Conservation (phyloP, 2,797 vertebrate genomes). For the Hemibagrus guttatus region DNA sequence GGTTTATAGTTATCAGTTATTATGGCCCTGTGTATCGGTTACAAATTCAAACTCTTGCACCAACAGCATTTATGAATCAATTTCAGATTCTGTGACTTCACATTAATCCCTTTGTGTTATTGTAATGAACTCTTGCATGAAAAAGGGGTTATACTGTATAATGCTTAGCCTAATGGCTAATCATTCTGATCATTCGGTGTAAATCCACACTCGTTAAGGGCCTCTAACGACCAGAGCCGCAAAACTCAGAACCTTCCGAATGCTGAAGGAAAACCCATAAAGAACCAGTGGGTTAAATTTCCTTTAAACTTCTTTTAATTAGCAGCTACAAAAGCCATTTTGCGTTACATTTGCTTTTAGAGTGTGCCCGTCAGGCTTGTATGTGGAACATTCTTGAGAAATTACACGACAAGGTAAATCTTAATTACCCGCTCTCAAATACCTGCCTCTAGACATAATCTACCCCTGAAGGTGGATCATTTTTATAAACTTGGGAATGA, state of each 20-base stretch:
- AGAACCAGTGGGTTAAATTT: background rate
- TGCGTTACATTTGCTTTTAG: constrained; percentile 26
- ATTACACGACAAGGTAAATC: constrained; percentile 23
- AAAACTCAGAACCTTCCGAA: background rate
- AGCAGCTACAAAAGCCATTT: constrained; percentile 26
- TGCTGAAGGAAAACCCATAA: background rate
- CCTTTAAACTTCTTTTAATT: constrained; percentile 17
- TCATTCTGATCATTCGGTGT: background rate
- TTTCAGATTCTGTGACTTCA: background rate
- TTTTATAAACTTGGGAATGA: constrained; percentile 40
- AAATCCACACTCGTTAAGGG: background rate
- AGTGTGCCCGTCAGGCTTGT: constrained; percentile 22
- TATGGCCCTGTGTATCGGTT: background rate
- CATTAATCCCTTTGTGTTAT: background rate
- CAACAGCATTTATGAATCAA: background rate
- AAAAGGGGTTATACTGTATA: background rate
- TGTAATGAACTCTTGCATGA: background rate
- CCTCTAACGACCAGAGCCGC: background rate
- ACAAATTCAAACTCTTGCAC: background rate
- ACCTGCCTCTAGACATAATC: constrained; percentile 50
- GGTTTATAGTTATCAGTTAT: background rate
- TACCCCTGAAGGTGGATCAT: constrained; percentile 54
- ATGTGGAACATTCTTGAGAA: constrained; percentile 29
- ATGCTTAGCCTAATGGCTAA: background rate
- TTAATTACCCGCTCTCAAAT: constrained; percentile 29